Evolutionary conservation across 2,888 invertebrate genomes (phyloP).

Genomic region (Uloborus plumipes): DNA sequence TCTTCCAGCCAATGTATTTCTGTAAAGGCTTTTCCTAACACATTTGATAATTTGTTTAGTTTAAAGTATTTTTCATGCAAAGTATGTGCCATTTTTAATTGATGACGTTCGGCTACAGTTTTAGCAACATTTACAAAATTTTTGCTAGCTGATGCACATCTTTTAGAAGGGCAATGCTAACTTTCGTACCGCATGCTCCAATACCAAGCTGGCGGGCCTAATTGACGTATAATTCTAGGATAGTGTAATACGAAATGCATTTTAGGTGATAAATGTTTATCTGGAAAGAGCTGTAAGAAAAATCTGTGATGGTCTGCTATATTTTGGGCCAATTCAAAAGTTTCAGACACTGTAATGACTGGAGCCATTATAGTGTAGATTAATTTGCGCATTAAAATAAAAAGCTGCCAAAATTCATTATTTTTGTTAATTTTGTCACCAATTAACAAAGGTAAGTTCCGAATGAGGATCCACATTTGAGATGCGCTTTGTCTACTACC

Average conservation of each 20-base stretch:
- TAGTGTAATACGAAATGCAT: conserved; percentile 19
- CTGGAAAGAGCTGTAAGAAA: conserved; percentile 7
- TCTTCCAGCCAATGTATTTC: not conserved
- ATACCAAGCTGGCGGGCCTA: conserved; percentile 12
- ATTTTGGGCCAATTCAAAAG: conserved; percentile 4
- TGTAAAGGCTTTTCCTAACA: not conserved
- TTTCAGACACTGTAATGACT: conserved; percentile 17
- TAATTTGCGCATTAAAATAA: conserved; percentile 7
- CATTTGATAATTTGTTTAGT: not conserved
- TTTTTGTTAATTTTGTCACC: conserved; percentile 9
- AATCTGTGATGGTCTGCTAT: conserved; percentile 10
- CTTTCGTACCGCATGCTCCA: conserved; percentile 21
- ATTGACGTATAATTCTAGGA: conserved; percentile 5
- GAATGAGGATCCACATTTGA: conserved; percentile 5
- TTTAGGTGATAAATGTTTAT: conserved; percentile 11
- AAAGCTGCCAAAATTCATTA: conserved; percentile 24
- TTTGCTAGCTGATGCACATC: not conserved
- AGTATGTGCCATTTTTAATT: conserved; percentile 7
- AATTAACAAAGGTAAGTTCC: conserved; percentile 14
- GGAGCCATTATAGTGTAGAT: conserved; percentile 15
- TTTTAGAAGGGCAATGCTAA: conserved; percentile 19
- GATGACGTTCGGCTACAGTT: conserved; percentile 11
- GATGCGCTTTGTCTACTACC: not conserved
- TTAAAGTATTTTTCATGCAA: conserved; percentile 1
- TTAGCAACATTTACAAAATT: conserved; percentile 21